These are phyloP conservation scores for Pimephales promelas DNA, from an alignment of 2,113 vertebrate species.

Conservation along the genomic window DNA sequence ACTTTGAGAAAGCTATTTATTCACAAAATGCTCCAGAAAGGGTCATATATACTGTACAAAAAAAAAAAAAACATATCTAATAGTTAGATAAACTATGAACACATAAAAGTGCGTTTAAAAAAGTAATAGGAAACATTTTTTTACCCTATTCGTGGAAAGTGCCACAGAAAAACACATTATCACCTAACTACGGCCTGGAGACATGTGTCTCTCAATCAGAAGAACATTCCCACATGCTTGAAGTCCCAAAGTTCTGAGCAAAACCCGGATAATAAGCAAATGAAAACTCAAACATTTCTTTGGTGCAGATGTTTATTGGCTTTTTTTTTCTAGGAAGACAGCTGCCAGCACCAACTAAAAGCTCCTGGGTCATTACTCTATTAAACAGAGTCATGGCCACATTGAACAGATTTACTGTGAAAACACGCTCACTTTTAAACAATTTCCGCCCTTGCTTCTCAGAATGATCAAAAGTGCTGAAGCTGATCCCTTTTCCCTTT, in stretches of 20 bases:
- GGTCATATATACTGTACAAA: no score
- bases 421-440: constrained; percentile 62
- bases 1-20: neutral
- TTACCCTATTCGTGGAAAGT: neutral
- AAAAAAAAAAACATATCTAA: neutral
- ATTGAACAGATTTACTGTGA: constrained; percentile 63
- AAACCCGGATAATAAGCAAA: constrained; percentile 51
- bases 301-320: constrained; percentile 59
- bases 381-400: constrained; percentile 59
- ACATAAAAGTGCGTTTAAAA: neutral
- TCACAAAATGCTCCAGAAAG: neutral
- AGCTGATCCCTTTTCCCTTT: constrained; percentile 53
- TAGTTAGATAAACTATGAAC: neutral
- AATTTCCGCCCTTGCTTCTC: constrained; percentile 57
- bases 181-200: neutral
- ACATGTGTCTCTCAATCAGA: constrained; percentile 9
- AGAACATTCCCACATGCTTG: constrained; percentile 12
- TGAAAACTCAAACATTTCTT: constrained; percentile 61
- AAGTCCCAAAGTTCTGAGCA: constrained; percentile 11
- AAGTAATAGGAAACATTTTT: neutral
- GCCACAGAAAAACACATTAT: constrained; percentile 21
- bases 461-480: constrained; percentile 68
- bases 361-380: constrained; percentile 59
- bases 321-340: constrained; percentile 53
- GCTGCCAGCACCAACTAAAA: constrained; percentile 48